Evolutionary conservation across 1,140 invertebrate species (phyloP).

Genomic region (Drosophila subpulchrella): DNA sequence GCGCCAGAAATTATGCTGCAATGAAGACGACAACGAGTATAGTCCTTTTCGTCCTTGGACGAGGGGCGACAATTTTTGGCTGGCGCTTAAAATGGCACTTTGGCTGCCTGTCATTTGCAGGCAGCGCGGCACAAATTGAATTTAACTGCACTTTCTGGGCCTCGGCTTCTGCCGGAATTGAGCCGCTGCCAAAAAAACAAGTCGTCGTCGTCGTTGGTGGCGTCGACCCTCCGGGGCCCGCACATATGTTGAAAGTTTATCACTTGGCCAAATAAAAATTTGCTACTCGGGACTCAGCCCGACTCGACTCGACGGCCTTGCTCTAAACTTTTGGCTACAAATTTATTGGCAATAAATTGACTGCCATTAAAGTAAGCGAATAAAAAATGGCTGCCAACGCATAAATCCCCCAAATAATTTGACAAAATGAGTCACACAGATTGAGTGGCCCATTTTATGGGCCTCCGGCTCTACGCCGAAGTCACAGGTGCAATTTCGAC

Average conservation of each 20-base stretch:
- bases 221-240: slow-evolving; percentile 29
- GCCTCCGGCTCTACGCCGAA: slow-evolving; percentile 18
- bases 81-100: slow-evolving; percentile 79
- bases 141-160: slow-evolving; percentile 78
- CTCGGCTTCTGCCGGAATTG: slow-evolving; percentile 43
- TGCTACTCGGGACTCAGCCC: slow-evolving; percentile 50
- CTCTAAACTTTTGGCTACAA: slow-evolving; percentile 82
- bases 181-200: slow-evolving; percentile 67
- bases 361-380: slow-evolving; percentile 79
- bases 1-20: slow-evolving; percentile 75
- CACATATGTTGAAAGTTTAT: slow-evolving; percentile 82
- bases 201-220: slow-evolving; percentile 17
- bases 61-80: slow-evolving; percentile 76
- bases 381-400: slow-evolving; percentile 78
- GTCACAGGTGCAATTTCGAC: slow-evolving; percentile 79
- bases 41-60: slow-evolving; percentile 32
- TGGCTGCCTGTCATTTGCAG: slow-evolving; percentile 78
- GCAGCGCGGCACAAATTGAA: slow-evolving; percentile 78
- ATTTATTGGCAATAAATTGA: slow-evolving; percentile 83
- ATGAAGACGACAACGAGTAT: slow-evolving; percentile 61
- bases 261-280: slow-evolving; percentile 79
- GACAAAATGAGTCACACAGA: slow-evolving; percentile 82
- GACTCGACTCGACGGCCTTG: slow-evolving; percentile 52
- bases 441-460: slow-evolving; percentile 70
- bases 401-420: slow-evolving; percentile 82